phyloP scores from a whole-genome alignment of 2,888 invertebrate genomes.

The Drosophila gaucha region DNA sequence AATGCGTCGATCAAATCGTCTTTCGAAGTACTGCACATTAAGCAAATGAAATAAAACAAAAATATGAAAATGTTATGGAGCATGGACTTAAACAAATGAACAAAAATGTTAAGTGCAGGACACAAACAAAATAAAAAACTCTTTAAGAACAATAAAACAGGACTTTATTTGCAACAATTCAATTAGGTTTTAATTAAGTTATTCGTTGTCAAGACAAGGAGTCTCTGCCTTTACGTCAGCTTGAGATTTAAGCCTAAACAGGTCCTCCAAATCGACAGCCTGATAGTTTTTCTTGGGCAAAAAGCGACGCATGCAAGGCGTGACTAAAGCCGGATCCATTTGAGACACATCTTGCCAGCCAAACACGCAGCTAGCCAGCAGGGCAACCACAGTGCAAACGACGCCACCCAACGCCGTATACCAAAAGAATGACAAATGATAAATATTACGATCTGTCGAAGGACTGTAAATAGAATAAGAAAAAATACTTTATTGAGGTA shows the following conservation, averaged over 20 bases:
- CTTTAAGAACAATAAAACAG: neutral
- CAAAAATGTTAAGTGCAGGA: neutral
- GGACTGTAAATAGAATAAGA: conserved; percentile 48
- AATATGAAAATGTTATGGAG: neutral
- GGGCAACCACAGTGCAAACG: conserved; percentile 87
- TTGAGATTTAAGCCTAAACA: conserved; percentile 48
- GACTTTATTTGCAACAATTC: conserved; percentile 12
- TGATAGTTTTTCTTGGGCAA: conserved; percentile 68
- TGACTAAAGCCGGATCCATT: conserved; percentile 87
- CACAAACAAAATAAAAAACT: conserved; percentile 22
- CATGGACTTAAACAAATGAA: neutral
- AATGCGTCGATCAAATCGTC: conserved; percentile 89
- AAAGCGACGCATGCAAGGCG: conserved; percentile 88
- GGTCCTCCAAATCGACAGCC: conserved; percentile 56
- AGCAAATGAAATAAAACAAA: conserved; percentile 54
- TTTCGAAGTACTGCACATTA: conserved; percentile 88
- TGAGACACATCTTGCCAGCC: conserved; percentile 86
- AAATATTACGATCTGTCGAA: conserved; percentile 74
- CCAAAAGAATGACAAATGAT: conserved; percentile 91
- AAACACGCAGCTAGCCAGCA: conserved; percentile 86
- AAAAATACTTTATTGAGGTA: fast-evolving
- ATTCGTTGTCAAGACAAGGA: neutral
- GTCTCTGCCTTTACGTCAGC: neutral
- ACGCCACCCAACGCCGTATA: conserved; percentile 88
- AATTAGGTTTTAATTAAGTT: neutral